A percentile compares a stretch with the other conserved stretches of the same genome.
Conservation (phyloP, 2,888 invertebrate genomes). For the Diogma glabrata region DNA sequence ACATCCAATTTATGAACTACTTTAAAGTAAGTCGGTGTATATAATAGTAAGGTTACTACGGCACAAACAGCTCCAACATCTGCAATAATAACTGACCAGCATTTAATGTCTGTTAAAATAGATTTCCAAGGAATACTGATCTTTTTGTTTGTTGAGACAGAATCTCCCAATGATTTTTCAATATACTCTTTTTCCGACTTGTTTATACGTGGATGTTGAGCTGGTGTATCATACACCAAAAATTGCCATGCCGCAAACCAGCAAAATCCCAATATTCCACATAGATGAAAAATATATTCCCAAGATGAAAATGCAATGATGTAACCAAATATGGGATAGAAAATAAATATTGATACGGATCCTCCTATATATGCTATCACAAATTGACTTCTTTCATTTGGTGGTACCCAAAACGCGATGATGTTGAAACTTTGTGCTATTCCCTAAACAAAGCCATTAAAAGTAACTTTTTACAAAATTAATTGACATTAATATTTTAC, state of each 20-base stretch:
- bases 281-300: conserved; percentile 59
- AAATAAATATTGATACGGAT: conserved; percentile 52
- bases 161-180: conserved; percentile 40
- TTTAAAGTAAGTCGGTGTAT: conserved; percentile 58
- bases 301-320: conserved; percentile 53
- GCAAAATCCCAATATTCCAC: conserved; percentile 45
- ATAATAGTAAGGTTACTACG: conserved; percentile 54
- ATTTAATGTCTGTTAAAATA: conserved; percentile 46
- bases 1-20: conserved; percentile 57
- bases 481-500: too few relatives aligned
- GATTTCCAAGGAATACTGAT: conserved; percentile 47
- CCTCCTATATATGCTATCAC: conserved; percentile 52
- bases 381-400: conserved; percentile 62
- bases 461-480: too few relatives aligned
- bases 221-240: conserved; percentile 51
- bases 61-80: conserved; percentile 60
- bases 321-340: conserved; percentile 58
- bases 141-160: conserved; percentile 23
- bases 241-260: conserved; percentile 56
- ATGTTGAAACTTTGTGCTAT: conserved; percentile 72
- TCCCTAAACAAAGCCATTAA: too few relatives aligned
- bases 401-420: conserved; percentile 75
- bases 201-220: conserved; percentile 52
- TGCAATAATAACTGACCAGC: conserved; percentile 51
- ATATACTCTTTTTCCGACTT: conserved; percentile 46